phyloP scores from a whole-genome alignment of 2,888 invertebrate species.

The Harmothoe impar region DNA sequence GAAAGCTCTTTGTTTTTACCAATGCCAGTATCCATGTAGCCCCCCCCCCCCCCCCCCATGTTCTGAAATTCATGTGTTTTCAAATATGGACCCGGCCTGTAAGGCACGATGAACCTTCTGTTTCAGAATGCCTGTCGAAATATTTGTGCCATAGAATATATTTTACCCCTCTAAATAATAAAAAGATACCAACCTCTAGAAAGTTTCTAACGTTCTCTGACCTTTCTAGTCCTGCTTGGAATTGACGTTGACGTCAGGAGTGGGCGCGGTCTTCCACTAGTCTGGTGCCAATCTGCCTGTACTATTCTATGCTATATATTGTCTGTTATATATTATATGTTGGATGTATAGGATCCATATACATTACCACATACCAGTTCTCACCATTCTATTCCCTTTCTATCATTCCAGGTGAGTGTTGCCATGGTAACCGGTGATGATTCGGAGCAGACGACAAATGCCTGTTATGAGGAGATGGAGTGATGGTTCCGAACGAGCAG shows the following conservation, averaged over 20 bases:
- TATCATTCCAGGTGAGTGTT: conserved; percentile 30
- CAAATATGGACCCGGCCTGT: no score
- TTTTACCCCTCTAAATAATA: background rate
- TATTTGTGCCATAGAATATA: no score
- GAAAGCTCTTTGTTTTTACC: no score
- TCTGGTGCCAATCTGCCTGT: background rate
- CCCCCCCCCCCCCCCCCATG: no score
- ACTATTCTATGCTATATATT: background rate
- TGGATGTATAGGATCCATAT: no score
- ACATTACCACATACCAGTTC: background rate
- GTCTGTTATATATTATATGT: background rate
- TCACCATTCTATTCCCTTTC: conserved; percentile 4
- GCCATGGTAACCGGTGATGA: conserved; percentile 2
- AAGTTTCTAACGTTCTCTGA: background rate
- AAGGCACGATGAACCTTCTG: no score
- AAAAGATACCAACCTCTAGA: background rate
- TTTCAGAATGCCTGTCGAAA: no score
- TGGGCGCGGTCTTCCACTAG: background rate
- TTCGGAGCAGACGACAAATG: conserved; percentile 24
- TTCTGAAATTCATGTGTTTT: no score
- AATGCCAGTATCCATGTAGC: no score
- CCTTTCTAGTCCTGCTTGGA: background rate
- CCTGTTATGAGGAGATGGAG: background rate
- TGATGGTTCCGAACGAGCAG: background rate
- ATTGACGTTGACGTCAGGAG: conserved; percentile 9